phyloP scores from a whole-genome alignment of 2,113 vertebrate genomes.

The Pelobates fuscus region DNA sequence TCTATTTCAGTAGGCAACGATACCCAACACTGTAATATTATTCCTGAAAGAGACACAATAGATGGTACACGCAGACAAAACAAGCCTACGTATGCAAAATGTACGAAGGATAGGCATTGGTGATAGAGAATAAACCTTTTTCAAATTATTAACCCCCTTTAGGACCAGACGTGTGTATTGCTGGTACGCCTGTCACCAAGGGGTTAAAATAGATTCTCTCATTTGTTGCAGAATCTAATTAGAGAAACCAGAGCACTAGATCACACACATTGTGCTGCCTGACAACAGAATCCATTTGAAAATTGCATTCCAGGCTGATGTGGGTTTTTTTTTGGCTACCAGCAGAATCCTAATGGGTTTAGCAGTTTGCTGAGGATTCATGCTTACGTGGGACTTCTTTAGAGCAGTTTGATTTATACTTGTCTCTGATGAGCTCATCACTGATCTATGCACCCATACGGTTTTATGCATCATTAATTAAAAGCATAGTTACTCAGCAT shows the following conservation, averaged over 20 bases:
- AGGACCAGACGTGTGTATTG: no score
- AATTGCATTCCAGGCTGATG: not conserved
- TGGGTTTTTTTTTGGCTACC: not conserved
- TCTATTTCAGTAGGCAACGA: no score
- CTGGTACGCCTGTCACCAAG: not conserved
- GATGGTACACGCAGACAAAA: no score
- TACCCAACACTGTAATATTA: no score
- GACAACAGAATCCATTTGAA: not conserved
- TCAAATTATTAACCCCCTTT: no score
- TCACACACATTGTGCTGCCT: not conserved
- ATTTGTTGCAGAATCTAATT: not conserved
- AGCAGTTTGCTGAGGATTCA: not conserved
- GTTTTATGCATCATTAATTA: not conserved
- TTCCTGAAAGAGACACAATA: no score
- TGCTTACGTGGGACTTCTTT: not conserved
- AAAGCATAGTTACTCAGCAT: not conserved
- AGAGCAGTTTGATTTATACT: conserved; percentile 1
- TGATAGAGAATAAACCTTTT: no score
- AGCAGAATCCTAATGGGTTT: conserved; percentile 1
- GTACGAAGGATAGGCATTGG: no score
- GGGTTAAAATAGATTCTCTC: not conserved
- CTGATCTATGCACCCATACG: not conserved
- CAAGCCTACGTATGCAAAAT: no score
- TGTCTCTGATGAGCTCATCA: not conserved
- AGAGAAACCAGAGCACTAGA: not conserved